A percentile compares a stretch with the other conserved stretches of the same genome.
These are phyloP conservation scores for Bos indicus DNA, from an alignment of 2,113 vertebrate species.

Conservation along the genomic window DNA sequence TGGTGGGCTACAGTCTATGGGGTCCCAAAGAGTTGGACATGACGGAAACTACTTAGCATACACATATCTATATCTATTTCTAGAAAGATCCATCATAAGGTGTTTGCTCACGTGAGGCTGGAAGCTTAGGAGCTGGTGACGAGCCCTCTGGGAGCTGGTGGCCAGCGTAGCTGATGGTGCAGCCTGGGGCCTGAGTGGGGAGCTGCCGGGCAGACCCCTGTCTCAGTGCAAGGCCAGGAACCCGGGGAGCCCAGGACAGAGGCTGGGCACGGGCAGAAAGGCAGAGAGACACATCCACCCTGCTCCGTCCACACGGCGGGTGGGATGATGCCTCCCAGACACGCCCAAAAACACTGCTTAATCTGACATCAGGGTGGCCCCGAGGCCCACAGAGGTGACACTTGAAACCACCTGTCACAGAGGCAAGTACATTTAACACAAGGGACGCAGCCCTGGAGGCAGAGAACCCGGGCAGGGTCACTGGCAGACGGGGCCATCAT, in stretches of 20 bases:
- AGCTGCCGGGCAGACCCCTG: fast-evolving
- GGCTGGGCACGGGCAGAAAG: not conserved
- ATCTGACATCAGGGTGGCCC: not conserved
- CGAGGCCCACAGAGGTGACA: not conserved
- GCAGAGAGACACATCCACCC: not conserved
- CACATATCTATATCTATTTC: not conserved
- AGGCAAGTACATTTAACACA: too few species aligned
- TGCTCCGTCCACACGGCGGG: fast-evolving
- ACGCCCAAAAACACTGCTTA: fast-evolving
- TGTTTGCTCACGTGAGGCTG: not conserved
- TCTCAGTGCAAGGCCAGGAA: not conserved
- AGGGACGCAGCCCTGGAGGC: not conserved
- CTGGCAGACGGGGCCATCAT: fast-evolving
- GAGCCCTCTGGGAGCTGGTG: not conserved
- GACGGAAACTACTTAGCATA: not conserved
- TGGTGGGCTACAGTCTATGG: not conserved
- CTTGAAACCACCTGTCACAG: not conserved
- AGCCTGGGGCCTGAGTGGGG: not conserved
- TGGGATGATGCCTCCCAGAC: not conserved
- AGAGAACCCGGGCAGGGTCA: not conserved
- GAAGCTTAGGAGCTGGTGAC: fast-evolving
- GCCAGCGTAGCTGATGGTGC: fast-evolving
- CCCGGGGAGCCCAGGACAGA: not conserved
- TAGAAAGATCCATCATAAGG: not conserved
- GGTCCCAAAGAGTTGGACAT: not conserved